Evolutionary conservation across 2,888 invertebrate species (phyloP).

Genomic region (Pristionchus japonicus): DNA sequence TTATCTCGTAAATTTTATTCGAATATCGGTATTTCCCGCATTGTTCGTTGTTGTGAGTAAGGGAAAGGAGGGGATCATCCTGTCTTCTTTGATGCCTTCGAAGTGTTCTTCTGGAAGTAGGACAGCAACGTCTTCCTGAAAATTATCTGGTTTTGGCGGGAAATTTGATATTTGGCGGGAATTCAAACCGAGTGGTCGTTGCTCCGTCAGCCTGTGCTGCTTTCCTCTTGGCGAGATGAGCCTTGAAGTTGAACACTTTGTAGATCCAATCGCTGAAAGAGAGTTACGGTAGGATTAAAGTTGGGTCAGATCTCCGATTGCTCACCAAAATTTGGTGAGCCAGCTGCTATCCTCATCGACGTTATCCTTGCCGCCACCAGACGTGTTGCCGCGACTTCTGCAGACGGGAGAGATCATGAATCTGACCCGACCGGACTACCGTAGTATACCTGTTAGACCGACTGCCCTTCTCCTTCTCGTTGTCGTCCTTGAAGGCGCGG

Average conservation of each 20-base stretch:
- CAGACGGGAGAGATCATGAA: neutral
- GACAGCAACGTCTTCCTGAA: neutral
- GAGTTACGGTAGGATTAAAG: neutral
- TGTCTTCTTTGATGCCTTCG: neutral
- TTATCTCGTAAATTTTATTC: slow-evolving; percentile 3
- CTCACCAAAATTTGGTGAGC: neutral
- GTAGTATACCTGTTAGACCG: slow-evolving; percentile 1
- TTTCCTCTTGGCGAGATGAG: too few species aligned
- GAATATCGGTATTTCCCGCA: neutral
- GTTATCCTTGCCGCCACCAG: neutral
- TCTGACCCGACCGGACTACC: neutral
- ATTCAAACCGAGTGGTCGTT: neutral
- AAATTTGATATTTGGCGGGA: too few species aligned
- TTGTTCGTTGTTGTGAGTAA: neutral
- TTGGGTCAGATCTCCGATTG: neutral
- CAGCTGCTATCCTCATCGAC: neutral
- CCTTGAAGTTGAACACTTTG: neutral
- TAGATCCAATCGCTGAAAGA: neutral
- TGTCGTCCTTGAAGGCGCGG: neutral
- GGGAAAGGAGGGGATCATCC: neutral
- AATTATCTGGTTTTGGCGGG: neutral
- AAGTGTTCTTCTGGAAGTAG: neutral
- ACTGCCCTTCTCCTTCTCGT: neutral
- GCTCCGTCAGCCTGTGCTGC: neutral
- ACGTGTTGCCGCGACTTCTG: slow-evolving; percentile 27